Conservation (phyloP, 1,140 invertebrate genomes). For the Brachionus paranguensis region DNA sequence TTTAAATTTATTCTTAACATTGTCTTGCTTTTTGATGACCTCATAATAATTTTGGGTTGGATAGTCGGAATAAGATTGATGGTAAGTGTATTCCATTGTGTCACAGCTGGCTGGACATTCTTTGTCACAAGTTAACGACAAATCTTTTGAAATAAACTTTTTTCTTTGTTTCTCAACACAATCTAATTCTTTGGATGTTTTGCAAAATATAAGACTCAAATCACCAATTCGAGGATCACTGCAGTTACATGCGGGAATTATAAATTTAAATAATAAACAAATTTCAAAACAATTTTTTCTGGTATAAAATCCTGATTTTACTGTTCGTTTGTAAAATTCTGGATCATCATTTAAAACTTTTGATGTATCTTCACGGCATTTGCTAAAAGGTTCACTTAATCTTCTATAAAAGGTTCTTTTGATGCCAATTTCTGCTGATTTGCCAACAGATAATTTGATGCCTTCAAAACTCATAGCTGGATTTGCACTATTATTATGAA, state of each 20-base stretch:
- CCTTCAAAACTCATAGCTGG: neutral
- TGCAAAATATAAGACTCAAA: neutral
- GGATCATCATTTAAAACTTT: neutral
- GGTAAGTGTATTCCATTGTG: neutral
- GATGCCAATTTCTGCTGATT: neutral
- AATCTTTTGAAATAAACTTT: neutral
- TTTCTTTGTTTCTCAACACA: neutral
- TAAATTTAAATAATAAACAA: neutral
- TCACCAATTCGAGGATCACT: neutral
- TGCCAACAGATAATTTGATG: neutral
- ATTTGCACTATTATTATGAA: neutral
- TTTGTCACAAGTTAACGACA: neutral
- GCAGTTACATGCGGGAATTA: constrained; percentile 6
- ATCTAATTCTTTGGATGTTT: neutral
- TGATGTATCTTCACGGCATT: neutral
- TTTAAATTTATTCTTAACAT: neutral
- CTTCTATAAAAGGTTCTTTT: neutral
- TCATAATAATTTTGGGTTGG: neutral
- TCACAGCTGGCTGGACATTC: neutral
- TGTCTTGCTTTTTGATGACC: neutral
- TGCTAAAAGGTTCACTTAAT: neutral
- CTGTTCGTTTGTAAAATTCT: neutral
- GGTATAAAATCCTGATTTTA: neutral
- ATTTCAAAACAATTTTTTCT: neutral
- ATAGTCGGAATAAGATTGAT: neutral